Evolutionary conservation across 2,797 vertebrate species (phyloP).

Genomic region (Tinamus major): DNA sequence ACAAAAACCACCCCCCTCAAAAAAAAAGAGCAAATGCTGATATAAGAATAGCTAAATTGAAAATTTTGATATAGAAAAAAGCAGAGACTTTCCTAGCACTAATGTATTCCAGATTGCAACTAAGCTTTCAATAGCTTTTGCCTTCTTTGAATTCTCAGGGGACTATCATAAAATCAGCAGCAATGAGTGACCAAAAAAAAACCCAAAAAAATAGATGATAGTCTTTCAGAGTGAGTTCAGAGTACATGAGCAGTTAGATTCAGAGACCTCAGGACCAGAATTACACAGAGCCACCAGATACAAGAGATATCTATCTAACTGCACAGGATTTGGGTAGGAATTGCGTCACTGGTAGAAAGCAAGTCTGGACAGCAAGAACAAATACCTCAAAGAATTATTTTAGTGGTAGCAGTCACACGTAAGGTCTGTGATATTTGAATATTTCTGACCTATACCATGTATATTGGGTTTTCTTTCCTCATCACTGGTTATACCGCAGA

Average conservation of each 20-base stretch:
- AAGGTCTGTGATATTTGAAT: not conserved
- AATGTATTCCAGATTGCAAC: not conserved
- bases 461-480: not conserved
- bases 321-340: not conserved
- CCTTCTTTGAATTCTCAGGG: not conserved
- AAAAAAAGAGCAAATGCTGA: not conserved
- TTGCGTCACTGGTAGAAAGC: not conserved
- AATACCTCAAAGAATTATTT: not conserved
- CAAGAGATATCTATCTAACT: not conserved
- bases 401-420: not conserved
- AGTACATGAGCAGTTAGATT: fast-evolving
- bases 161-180: not conserved
- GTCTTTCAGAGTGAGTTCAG: not conserved
- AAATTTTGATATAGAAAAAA: not conserved
- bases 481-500: not conserved
- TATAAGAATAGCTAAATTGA: not conserved
- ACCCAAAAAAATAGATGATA: not conserved
- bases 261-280: not conserved
- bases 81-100: not conserved
- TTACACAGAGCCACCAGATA: fast-evolving
- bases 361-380: not conserved
- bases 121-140: not conserved
- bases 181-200: not conserved
- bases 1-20: not conserved
- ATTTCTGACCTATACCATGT: not conserved